phyloP scores from a whole-genome alignment of 2,888 invertebrate genomes.

The Lycia hirtaria region DNA sequence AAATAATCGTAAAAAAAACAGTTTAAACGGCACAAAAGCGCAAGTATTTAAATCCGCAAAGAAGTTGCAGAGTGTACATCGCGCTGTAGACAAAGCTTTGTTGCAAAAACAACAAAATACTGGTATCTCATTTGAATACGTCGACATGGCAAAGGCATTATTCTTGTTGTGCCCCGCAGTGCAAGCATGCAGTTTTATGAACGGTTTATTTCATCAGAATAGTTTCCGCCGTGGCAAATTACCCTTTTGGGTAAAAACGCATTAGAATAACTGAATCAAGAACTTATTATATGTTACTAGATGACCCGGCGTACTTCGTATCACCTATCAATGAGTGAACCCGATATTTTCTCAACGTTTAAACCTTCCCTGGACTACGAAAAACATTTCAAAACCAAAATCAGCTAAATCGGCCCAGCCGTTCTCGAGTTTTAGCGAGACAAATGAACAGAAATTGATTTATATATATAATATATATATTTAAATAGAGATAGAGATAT shows the following conservation, averaged over 20 bases:
- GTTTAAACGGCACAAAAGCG: background rate
- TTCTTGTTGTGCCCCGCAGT: slow-evolving; percentile 19
- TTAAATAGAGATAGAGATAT: no score
- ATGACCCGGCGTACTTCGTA: no score
- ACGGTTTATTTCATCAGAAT: slow-evolving; percentile 25
- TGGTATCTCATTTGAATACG: slow-evolving; percentile 39
- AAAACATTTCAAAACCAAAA: no score
- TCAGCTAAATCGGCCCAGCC: no score
- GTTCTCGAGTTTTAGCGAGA: no score
- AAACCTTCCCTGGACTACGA: no score
- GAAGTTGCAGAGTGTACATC: slow-evolving; percentile 13
- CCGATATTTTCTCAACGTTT: no score
- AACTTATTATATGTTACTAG: no score
- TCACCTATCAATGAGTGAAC: no score
- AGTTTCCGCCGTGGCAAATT: slow-evolving; percentile 12
- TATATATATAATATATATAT: no score
- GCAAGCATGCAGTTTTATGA: slow-evolving; percentile 28
- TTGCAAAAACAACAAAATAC: slow-evolving; percentile 33
- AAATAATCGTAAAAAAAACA: no score
- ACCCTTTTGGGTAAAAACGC: slow-evolving; percentile 3
- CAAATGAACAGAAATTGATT: no score
- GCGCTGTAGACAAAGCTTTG: slow-evolving; percentile 21
- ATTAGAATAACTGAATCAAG: background rate
- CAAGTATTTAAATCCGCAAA: slow-evolving; percentile 9
- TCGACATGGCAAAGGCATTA: slow-evolving; percentile 35